A percentile compares a stretch with the other conserved stretches of the same genome.
These are phyloP conservation scores for Drosophila lacertosa DNA, from an alignment of 1,140 invertebrate species.

Conservation along the genomic window DNA sequence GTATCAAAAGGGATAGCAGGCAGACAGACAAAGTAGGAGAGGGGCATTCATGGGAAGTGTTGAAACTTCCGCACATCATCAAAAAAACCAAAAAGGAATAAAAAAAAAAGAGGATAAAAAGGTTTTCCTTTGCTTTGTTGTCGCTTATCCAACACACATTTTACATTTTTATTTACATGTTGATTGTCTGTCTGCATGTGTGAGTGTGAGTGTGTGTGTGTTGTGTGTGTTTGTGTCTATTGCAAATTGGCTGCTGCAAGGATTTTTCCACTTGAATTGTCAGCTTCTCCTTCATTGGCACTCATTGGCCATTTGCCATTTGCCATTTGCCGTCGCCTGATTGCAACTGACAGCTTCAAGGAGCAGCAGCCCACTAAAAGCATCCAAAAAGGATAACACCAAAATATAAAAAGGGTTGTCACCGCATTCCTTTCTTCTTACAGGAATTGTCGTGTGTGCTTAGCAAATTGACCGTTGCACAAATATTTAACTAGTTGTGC, in stretches of 20 bases:
- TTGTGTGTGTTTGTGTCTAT: constrained; percentile 47
- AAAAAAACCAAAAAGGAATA: constrained; percentile 8
- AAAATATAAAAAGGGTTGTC: constrained; percentile 54
- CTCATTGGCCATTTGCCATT: constrained; percentile 44
- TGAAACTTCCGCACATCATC: constrained; percentile 51
- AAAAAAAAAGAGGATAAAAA: constrained; percentile 20
- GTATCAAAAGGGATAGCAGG: constrained; percentile 2
- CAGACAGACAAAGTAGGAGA: not conserved
- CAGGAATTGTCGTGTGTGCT: constrained; percentile 55
- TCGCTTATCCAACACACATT: constrained; percentile 45
- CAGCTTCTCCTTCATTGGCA: constrained; percentile 63
- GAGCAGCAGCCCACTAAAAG: constrained; percentile 30
- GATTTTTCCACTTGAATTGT: constrained; percentile 73
- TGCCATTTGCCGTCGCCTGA: constrained; percentile 47
- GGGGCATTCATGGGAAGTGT: constrained; percentile 33
- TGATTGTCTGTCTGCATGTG: constrained; percentile 18
- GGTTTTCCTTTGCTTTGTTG: constrained; percentile 31
- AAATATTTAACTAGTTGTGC: constrained; percentile 61
- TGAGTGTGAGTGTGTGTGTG: constrained; percentile 26
- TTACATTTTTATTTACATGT: constrained; percentile 60
- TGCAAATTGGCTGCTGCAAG: constrained; percentile 74
- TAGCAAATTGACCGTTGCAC: constrained; percentile 73
- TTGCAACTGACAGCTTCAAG: constrained; percentile 76
- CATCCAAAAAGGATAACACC: too few species aligned
- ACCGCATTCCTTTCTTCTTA: too few species aligned